phyloP scores from a whole-genome alignment of 2,113 vertebrate species.

The Gymnarchus niloticus region DNA sequence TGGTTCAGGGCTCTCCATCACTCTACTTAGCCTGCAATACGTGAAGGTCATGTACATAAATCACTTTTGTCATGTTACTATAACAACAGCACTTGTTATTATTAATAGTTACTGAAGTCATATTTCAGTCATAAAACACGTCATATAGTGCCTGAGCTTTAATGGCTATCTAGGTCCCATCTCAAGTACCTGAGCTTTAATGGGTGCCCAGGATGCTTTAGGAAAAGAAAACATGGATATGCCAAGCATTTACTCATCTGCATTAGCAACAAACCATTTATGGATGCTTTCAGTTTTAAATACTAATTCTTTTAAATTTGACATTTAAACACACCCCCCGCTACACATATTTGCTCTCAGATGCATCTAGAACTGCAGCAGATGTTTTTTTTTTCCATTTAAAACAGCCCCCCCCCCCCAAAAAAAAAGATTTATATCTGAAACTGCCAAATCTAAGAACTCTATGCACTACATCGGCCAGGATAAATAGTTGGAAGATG shows the following conservation, averaged over 20 bases:
- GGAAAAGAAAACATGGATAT: not conserved
- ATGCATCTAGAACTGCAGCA: not conserved
- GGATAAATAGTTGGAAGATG: no score
- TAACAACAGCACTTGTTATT: not conserved
- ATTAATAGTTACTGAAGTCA: not conserved
- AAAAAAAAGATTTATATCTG: no score
- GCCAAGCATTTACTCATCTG: not conserved
- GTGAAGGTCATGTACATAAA: not conserved
- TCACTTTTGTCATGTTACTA: not conserved
- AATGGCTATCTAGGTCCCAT: not conserved
- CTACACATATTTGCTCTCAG: not conserved
- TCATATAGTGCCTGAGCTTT: not conserved
- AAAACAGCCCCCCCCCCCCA: not conserved
- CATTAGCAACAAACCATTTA: not conserved
- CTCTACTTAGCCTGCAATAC: not conserved
- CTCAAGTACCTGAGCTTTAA: not conserved
- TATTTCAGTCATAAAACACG: not conserved
- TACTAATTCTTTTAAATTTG: not conserved
- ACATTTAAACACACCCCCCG: not conserved
- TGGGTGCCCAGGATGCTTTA: not conserved
- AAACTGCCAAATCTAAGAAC: no score
- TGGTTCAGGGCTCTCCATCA: not conserved
- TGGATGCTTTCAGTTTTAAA: not conserved
- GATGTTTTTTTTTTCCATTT: not conserved
- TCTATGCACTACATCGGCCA: no score